Conservation (phyloP, 2,797 vertebrate species). For the Macrochelys suwanniensis region DNA sequence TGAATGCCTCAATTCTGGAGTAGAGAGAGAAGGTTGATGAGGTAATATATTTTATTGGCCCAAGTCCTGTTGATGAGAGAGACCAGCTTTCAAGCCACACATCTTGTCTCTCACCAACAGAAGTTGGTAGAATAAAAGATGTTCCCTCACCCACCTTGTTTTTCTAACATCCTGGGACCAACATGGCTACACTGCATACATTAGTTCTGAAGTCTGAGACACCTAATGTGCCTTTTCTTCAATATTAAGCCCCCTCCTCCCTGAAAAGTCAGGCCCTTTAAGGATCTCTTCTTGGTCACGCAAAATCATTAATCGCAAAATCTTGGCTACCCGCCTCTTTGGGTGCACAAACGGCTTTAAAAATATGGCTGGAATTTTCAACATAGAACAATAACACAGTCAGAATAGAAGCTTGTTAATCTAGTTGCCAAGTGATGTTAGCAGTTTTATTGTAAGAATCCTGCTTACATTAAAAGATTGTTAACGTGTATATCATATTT, state of each 20-base stretch:
- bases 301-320: background rate
- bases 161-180: background rate
- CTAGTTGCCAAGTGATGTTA: background rate
- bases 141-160: background rate
- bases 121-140: background rate
- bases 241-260: background rate
- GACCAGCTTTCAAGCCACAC: background rate
- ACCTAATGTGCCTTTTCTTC: background rate
- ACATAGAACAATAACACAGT: background rate
- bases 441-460: slow-evolving; percentile 20
- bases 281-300: background rate
- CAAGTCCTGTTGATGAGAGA: background rate
- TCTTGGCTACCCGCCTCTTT: background rate
- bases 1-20: background rate
- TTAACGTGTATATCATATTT: background rate
- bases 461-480: background rate
- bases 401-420: slow-evolving; percentile 3
- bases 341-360: background rate
- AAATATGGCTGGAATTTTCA: slow-evolving; percentile 1
- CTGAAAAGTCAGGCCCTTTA: background rate
- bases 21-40: background rate
- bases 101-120: background rate
- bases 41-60: background rate
- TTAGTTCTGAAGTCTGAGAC: background rate
- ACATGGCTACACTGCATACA: background rate